phyloP scores from a whole-genome alignment of 2,888 invertebrate genomes.

The Notodromas monacha region DNA sequence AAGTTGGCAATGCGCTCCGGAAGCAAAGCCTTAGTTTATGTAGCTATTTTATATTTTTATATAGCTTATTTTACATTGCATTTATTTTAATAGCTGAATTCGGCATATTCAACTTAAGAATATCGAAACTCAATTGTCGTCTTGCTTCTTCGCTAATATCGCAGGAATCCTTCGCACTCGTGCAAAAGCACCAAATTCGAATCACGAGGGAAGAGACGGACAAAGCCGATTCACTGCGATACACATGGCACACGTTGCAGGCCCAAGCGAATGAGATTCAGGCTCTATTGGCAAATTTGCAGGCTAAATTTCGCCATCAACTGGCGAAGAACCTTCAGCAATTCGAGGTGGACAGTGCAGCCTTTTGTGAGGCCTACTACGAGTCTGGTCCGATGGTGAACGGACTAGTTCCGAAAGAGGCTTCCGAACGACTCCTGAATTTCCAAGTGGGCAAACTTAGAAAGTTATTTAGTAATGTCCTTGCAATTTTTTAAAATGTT shows the following conservation, averaged over 20 bases:
- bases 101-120: too few species aligned
- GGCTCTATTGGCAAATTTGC: constrained; percentile 32
- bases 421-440: too few species aligned
- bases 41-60: too few species aligned
- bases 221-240: constrained; percentile 38
- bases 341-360: constrained; percentile 28
- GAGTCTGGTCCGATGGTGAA: constrained; percentile 51
- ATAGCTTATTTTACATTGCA: too few species aligned
- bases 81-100: too few species aligned
- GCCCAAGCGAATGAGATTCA: constrained; percentile 29
- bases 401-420: constrained; percentile 48
- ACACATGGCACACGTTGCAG: constrained; percentile 27
- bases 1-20: too few species aligned
- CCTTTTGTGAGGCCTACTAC: constrained; percentile 36
- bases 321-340: constrained; percentile 31
- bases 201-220: constrained; percentile 43
- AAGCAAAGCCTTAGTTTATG: too few species aligned
- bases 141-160: too few species aligned
- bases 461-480: constrained; percentile 7
- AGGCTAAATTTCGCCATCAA: constrained; percentile 36
- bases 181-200: constrained; percentile 20
- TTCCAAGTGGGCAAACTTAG: too few species aligned
- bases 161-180: constrained; percentile 35
- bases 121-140: too few species aligned
- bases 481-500: constrained; percentile 22